Evolutionary conservation across 2,888 invertebrate genomes (phyloP), one percentile per base, ranked within the genome.

Genomic region (Salpingus planirostris): DNA sequence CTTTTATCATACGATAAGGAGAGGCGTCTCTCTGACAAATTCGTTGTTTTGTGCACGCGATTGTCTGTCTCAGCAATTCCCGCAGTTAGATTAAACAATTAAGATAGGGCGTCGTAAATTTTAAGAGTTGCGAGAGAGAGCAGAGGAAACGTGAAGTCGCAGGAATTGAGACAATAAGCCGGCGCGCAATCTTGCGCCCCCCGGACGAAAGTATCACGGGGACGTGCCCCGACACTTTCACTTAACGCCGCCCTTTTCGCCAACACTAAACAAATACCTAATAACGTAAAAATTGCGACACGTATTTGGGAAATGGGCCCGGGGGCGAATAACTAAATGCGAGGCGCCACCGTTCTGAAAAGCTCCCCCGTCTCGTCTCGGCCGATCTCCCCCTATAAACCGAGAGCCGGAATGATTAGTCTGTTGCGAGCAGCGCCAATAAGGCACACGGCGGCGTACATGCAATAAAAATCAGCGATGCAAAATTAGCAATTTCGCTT

Each of bases 91-190:
- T 46, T 42, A 44, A 46, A 46, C 46, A 46, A 46, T 46, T 46
- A 46, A 46, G 46, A 46, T 46, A 46, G 44, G 42, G 39, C 42
- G 40, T 42, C 46, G 46, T 46, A 46, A 46, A 46, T 46, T 44
- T 40, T 25, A 36, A 46, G 45, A 42, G 18, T 18, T 18, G 18
- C n/a, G n/a, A n/a, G n/a, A n/a, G n/a, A n/a, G n/a, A n/a, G n/a
- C n/a, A n/a, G 38, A 38, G 38, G 42, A 40, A 23, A 45, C 39
- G 43, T 36, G 34, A 35, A 42, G 46, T 46, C 46, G n/a, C n/a
- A 46, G 40, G 46, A 42, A 44, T 44, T 40, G 40, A 38, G 46
- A 46, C 46, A 46, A 46, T 44, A 46, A 44, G 46, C 46, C n/a
- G n/a, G 13, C 13, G 7, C 12, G 1, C 13, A 11, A 24, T 8